Evolutionary conservation across 2,888 invertebrate genomes (phyloP), one percentile per base, ranked within the genome.

Genomic region (Aelia acuminata): DNA sequence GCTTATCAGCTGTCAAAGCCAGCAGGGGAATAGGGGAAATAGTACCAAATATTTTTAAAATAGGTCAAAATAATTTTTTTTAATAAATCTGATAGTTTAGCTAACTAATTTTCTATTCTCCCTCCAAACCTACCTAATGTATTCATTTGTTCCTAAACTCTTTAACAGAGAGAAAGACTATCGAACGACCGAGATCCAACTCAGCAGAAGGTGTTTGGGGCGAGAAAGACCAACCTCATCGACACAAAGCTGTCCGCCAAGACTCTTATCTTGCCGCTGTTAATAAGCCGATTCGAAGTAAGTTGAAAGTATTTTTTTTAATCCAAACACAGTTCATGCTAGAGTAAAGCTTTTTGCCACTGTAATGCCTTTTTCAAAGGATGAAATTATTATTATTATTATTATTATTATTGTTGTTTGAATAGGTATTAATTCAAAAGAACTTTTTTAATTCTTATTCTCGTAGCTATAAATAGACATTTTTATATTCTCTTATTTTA

Each of bases 141-240:
- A n/a, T n/a, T n/a, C 13, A 3, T 10, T 39, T n/a, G 13, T 39
- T 35, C 13, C 5, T 39, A 80, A 80, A 13, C 22, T n/a, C 48
- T 47, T 63, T 22, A 63, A 20, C 49, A 87, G 87, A 89, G 84
- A 84, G 84, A 84, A 87, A 88, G 48, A 50, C 57, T 47, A 84
- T 57, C 48, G 87, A 85, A 80, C 92, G 94, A 90, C 93, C 93
- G 89, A 93, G 94, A 90, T 94, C 94, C 90, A 94, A 94, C 92
- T 94, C 94, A 88, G 93, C 93, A 63, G 94, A 94, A 91, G 94
- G 94, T 88, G 88, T 90, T 39, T 88, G 89, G 89, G 84, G 84
- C 70, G 89, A 89, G 20, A 88, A 89, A 85, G 90, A 90, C 35
- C 89, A 89, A 88, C 90, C 90, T 89, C 91, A 91, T 89, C 91